Evolutionary conservation across 2,797 vertebrate genomes (phyloP).

Genomic region (Sebastes hubbsi): DNA sequence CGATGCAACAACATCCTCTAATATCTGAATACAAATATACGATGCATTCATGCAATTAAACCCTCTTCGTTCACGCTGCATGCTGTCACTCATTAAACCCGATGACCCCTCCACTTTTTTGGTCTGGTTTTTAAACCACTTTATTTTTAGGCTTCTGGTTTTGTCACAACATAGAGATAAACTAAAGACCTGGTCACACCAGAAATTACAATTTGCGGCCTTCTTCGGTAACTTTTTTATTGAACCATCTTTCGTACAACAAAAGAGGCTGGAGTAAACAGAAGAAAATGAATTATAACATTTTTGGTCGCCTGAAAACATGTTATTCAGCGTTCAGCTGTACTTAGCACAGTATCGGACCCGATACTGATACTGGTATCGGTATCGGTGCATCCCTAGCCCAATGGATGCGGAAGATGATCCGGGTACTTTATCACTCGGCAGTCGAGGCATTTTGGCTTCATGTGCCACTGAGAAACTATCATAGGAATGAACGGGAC

Average conservation of each 20-base stretch:
- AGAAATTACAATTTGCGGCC: neutral
- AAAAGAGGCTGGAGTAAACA: neutral
- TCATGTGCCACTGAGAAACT: too few species aligned
- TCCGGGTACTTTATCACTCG: too few species aligned
- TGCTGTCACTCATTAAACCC: neutral
- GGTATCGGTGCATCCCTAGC: too few species aligned
- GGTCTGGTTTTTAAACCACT: neutral
- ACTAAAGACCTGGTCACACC: neutral
- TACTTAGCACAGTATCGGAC: too few species aligned
- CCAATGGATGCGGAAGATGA: too few species aligned
- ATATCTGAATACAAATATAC: neutral
- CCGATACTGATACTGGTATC: accelerated
- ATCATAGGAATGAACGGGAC: too few species aligned
- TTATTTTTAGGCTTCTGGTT: neutral
- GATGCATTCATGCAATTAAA: neutral
- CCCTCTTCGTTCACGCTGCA: neutral
- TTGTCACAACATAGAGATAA: neutral
- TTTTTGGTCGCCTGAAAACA: too few species aligned
- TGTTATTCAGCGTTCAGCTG: too few species aligned
- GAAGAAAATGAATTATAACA: neutral
- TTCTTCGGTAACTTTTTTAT: neutral
- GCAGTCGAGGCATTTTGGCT: too few species aligned
- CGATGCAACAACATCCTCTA: neutral
- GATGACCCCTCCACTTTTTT: neutral
- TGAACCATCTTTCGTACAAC: too few species aligned